These are phyloP conservation scores for Lepisosteus oculatus DNA, from an alignment of 2,113 vertebrate species.

Conservation along the genomic window DNA sequence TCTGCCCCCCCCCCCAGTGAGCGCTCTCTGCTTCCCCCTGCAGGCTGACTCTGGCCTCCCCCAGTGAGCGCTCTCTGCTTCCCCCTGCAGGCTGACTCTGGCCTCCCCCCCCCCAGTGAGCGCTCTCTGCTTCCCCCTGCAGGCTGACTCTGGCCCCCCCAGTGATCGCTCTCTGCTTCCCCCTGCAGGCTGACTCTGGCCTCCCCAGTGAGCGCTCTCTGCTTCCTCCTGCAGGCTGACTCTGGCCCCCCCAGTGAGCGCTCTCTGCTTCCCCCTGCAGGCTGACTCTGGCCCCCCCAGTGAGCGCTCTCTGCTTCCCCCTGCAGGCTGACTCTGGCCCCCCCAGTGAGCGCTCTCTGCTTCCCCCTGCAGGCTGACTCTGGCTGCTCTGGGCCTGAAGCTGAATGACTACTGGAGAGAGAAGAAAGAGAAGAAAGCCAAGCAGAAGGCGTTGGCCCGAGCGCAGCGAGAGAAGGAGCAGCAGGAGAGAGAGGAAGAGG, in stretches of 20 bases:
- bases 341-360: conserved; percentile 2
- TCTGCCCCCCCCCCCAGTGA: conserved; percentile 25
- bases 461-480: conserved; percentile 27
- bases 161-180: conserved; percentile 15
- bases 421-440: conserved; percentile 57
- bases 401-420: conserved; percentile 76
- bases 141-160: conserved; percentile 55
- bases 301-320: conserved; percentile 15
- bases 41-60: conserved; percentile 55
- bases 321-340: conserved; percentile 4
- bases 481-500: conserved; percentile 18
- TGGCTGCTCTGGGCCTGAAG: conserved; percentile 70
- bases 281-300: conserved; percentile 46
- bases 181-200: conserved; percentile 57
- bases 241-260: conserved; percentile 31
- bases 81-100: conserved; percentile 56
- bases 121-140: conserved; percentile 22
- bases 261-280: conserved; percentile 40
- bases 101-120: conserved; percentile 21
- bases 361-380: conserved; percentile 52
- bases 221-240: conserved; percentile 52
- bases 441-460: conserved; percentile 45
- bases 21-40: conserved; percentile 21
- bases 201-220: conserved; percentile 3
- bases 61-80: conserved; percentile 6